Percentiles rank a stretch among this genome's conserved stretches.
phyloP scores from a whole-genome alignment of 1,140 invertebrate genomes.

The Cherax quadricarinatus region DNA sequence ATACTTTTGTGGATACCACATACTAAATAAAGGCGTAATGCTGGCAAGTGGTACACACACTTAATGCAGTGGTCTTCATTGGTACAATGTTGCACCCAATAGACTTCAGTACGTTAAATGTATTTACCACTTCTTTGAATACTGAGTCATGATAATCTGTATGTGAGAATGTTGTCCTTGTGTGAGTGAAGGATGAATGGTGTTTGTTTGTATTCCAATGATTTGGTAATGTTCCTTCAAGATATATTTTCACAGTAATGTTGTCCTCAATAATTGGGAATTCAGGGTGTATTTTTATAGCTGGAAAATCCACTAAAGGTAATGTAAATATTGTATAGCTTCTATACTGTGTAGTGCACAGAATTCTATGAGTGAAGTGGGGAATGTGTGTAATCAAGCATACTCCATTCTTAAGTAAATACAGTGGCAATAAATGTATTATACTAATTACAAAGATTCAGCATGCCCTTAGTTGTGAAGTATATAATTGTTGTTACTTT shows the following conservation, averaged over 20 bases:
- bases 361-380: neutral
- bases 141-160: neutral
- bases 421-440: neutral
- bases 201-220: neutral
- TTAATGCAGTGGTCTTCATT: too few species aligned
- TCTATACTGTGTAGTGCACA: neutral
- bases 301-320: neutral
- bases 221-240: neutral
- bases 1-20: neutral
- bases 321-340: constrained; percentile 7
- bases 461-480: too few species aligned
- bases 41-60: too few species aligned
- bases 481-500: too few species aligned
- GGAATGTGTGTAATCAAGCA: neutral
- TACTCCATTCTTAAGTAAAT: neutral
- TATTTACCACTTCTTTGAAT: too few species aligned
- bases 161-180: neutral
- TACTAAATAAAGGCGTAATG: too few species aligned
- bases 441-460: too few species aligned
- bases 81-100: too few species aligned
- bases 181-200: neutral
- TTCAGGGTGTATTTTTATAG: constrained; percentile 12
- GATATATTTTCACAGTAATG: neutral
- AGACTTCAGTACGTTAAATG: too few species aligned
- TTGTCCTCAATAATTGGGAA: neutral